phyloP scores from a whole-genome alignment of 2,113 vertebrate genomes.

The Porphyrio hochstetteri region DNA sequence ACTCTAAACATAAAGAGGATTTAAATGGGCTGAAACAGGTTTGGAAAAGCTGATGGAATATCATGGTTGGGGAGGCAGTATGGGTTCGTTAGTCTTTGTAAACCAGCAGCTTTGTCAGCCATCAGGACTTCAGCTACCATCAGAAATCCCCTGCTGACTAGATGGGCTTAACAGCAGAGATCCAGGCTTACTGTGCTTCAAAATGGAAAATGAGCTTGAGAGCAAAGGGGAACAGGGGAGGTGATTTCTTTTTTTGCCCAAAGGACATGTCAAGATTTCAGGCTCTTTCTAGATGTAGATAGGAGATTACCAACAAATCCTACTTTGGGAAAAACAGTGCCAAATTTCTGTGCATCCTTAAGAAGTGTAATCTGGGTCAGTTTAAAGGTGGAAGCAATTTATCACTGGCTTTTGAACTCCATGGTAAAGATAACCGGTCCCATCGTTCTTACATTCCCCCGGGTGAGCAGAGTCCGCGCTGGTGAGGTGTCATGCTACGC shows the following conservation, averaged over 20 bases:
- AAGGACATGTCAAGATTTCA: background rate
- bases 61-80: background rate
- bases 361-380: background rate
- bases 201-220: background rate
- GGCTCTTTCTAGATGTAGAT: background rate
- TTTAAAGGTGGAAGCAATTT: background rate
- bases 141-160: background rate
- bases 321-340: background rate
- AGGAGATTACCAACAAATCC: background rate
- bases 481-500: rapidly evolving
- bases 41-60: background rate
- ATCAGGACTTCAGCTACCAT: background rate
- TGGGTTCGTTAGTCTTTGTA: background rate
- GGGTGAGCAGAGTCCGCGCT: background rate
- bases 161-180: background rate
- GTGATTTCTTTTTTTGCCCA: background rate
- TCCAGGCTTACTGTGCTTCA: background rate
- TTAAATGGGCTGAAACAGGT: background rate
- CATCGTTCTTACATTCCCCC: background rate
- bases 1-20: background rate
- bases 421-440: background rate
- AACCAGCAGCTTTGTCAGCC: background rate
- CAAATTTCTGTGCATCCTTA: background rate
- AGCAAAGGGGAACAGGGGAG: background rate
- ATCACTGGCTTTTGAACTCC: background rate